These are phyloP conservation scores for Saccostrea glomerata DNA, from an alignment of 1,140 invertebrate species.

Conservation along the genomic window DNA sequence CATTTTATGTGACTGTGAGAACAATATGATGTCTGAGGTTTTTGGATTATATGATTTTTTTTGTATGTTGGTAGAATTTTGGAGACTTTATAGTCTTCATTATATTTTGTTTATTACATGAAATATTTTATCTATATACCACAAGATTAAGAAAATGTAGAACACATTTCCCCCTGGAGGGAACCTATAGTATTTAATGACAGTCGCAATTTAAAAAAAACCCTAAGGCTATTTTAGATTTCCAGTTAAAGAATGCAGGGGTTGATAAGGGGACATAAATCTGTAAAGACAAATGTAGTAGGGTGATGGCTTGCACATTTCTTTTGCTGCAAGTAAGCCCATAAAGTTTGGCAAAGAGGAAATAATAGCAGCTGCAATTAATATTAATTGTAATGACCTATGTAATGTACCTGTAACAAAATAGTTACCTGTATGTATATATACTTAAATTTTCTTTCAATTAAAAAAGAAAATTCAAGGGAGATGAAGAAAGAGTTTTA, in stretches of 20 bases:
- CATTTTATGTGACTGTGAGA: neutral
- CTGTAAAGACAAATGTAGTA: neutral
- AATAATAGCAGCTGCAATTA: slow-evolving; percentile 15
- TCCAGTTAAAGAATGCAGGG: slow-evolving; percentile 12
- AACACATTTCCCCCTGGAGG: neutral
- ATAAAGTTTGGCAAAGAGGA: neutral
- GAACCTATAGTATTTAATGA: neutral
- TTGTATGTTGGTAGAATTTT: neutral
- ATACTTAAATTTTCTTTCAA: too few species aligned
- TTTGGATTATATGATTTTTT: neutral
- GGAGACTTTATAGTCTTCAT: neutral
- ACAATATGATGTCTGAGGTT: neutral
- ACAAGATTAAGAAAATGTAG: neutral
- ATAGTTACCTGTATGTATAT: neutral
- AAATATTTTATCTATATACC: neutral
- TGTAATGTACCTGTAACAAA: neutral
- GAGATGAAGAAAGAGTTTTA: too few species aligned
- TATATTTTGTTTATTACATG: neutral
- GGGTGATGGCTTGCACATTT: neutral
- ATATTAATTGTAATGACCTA: neutral
- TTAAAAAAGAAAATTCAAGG: too few species aligned
- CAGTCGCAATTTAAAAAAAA: neutral
- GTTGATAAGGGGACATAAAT: neutral
- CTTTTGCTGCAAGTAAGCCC: neutral
- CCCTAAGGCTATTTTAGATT: neutral